Percentiles rank a stretch among this genome's conserved stretches.
phyloP scores from a whole-genome alignment of 2,797 vertebrate genomes.

The Pteronotus mesoamericanus region DNA sequence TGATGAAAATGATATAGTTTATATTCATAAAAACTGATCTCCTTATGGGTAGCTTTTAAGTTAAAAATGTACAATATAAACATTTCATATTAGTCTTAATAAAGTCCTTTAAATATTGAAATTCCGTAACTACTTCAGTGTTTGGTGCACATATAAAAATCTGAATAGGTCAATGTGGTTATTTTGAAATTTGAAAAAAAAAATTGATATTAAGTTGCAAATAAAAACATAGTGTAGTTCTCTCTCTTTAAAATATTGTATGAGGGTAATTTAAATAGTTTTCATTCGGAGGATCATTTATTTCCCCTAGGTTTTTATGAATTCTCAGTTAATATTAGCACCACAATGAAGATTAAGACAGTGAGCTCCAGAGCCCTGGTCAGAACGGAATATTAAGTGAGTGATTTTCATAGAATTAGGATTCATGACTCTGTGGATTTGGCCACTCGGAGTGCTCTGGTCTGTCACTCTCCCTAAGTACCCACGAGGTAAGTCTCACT shows the following conservation, averaged over 20 bases:
- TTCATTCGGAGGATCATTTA: constrained; percentile 27
- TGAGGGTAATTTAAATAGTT: background rate
- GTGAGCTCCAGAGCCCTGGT: background rate
- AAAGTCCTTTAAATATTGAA: background rate
- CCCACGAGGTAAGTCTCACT: background rate
- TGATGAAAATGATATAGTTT: background rate
- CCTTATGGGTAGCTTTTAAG: background rate
- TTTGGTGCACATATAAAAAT: background rate
- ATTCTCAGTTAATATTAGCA: background rate
- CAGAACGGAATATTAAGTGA: background rate
- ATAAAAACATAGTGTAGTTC: background rate
- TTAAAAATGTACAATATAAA: background rate
- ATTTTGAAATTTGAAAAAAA: background rate
- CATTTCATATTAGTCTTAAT: background rate
- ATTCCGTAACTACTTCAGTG: background rate
- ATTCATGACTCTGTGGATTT: background rate
- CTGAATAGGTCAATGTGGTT: background rate
- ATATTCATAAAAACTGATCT: background rate
- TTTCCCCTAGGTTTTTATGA: constrained; percentile 36
- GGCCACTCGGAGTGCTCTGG: background rate
- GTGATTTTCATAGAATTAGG: constrained; percentile 31
- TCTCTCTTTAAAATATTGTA: constrained; percentile 29
- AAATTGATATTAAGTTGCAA: background rate
- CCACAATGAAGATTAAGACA: constrained; percentile 25
- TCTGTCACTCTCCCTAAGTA: background rate